phyloP scores from a whole-genome alignment of 1,140 invertebrate species.

The Wasmannia auropunctata region DNA sequence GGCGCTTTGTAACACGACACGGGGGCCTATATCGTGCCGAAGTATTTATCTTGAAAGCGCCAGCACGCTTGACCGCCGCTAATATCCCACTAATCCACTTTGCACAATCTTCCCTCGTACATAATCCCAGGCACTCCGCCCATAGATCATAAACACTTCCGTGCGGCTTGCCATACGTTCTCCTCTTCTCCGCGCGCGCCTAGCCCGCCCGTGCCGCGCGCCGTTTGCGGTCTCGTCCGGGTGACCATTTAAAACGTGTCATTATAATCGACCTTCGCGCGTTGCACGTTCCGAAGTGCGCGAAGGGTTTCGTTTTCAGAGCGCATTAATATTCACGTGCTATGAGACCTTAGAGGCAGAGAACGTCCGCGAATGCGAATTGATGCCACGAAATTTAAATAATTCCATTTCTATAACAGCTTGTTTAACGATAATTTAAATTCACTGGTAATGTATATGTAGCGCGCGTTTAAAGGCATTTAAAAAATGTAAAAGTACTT shows the following conservation, averaged over 20 bases:
- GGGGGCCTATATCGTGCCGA: slow-evolving; percentile 44
- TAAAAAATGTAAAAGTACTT: background rate
- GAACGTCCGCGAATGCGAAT: background rate
- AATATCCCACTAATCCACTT: slow-evolving; percentile 60
- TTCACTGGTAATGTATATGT: background rate
- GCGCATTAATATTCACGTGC: background rate
- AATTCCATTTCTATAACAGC: background rate
- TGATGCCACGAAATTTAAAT: background rate
- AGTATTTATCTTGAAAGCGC: slow-evolving; percentile 59
- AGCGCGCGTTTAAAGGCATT: background rate
- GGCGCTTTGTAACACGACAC: slow-evolving; percentile 56
- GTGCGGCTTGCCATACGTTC: slow-evolving; percentile 32
- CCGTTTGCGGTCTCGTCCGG: slow-evolving; percentile 33
- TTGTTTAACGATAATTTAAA: background rate
- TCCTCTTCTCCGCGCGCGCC: too few species aligned
- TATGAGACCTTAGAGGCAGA: background rate
- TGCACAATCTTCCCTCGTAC: slow-evolving; percentile 56
- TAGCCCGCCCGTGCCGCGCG: background rate
- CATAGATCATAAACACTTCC: slow-evolving; percentile 59
- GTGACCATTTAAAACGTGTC: slow-evolving; percentile 39
- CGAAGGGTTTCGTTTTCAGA: background rate
- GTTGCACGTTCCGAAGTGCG: background rate
- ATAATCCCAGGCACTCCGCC: slow-evolving; percentile 47
- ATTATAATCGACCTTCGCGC: slow-evolving; percentile 45
- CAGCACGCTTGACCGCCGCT: slow-evolving; percentile 56